Evolutionary conservation across 2,113 vertebrate species (phyloP).

Genomic region (Porphyrio hochstetteri): DNA sequence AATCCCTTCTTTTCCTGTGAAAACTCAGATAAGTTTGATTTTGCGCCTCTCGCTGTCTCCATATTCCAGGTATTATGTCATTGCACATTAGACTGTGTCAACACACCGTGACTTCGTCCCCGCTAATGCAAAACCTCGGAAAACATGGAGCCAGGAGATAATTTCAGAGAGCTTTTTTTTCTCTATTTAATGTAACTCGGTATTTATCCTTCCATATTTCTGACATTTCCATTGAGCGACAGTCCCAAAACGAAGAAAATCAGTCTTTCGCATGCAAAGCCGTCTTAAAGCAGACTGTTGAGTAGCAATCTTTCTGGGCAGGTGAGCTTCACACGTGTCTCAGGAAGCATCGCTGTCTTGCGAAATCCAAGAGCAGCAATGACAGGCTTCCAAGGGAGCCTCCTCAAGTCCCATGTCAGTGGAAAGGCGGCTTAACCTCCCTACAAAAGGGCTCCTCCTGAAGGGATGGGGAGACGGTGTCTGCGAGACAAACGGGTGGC

Average conservation of each 20-base stretch:
- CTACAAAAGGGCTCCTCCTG: background rate
- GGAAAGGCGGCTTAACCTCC: slow-evolving; percentile 15
- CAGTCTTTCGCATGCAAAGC: slow-evolving; percentile 62
- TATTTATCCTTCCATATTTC: slow-evolving; percentile 60
- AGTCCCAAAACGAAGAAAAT: slow-evolving; percentile 61
- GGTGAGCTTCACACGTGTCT: slow-evolving; percentile 27
- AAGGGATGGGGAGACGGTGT: background rate
- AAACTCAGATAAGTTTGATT: slow-evolving; percentile 71
- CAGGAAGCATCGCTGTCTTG: background rate
- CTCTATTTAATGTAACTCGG: slow-evolving; percentile 44
- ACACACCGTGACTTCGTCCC: slow-evolving; percentile 59
- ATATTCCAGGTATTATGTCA: slow-evolving; percentile 67
- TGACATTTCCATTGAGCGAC: slow-evolving; percentile 49
- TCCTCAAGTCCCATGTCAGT: background rate
- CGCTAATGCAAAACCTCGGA: slow-evolving; percentile 63
- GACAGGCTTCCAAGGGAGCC: slow-evolving; percentile 39
- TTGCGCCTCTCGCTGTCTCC: slow-evolving; percentile 49
- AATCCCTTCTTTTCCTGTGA: slow-evolving; percentile 66
- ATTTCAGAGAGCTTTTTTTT: slow-evolving; percentile 32
- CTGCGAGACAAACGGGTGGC: background rate
- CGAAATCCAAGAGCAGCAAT: background rate
- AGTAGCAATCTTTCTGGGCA: slow-evolving; percentile 36
- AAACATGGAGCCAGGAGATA: slow-evolving; percentile 61
- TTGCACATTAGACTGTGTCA: slow-evolving; percentile 57
- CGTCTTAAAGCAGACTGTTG: slow-evolving; percentile 30